These are phyloP conservation scores for Eupithecia dodoneata DNA, from an alignment of 2,888 invertebrate genomes.

Conservation along the genomic window DNA sequence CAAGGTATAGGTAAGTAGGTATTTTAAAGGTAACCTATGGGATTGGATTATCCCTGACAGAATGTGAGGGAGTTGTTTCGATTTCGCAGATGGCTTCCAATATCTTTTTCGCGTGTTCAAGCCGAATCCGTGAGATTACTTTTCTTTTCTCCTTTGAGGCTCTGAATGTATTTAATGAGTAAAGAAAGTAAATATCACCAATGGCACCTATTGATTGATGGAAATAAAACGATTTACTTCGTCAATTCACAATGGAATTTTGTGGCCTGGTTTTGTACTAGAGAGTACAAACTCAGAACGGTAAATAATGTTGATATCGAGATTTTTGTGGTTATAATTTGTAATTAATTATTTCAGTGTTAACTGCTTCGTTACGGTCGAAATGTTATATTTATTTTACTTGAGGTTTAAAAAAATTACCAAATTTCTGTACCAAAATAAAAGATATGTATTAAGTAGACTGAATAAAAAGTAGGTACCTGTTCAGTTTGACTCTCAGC, in stretches of 20 bases:
- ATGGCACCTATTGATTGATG: conserved; percentile 59
- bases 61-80: conserved; percentile 63
- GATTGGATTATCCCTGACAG: conserved; percentile 57
- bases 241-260: not conserved
- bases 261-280: not conserved
- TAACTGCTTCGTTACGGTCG: not conserved
- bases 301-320: not conserved
- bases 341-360: not conserved
- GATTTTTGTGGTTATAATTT: not conserved
- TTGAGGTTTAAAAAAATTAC: not conserved
- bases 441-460: not conserved
- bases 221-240: conserved; percentile 56
- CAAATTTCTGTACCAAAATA: not conserved
- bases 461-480: not conserved
- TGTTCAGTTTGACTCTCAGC: not conserved
- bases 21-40: not conserved
- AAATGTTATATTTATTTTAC: not conserved
- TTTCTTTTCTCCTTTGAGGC: conserved; percentile 56
- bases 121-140: conserved; percentile 69
- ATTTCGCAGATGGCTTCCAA: conserved; percentile 67
- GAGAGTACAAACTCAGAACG: not conserved
- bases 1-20: conserved; percentile 3
- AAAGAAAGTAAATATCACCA: conserved; percentile 53
- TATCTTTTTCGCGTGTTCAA: conserved; percentile 72
- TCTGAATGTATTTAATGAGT: conserved; percentile 65